phyloP scores from a whole-genome alignment of 2,888 invertebrate genomes.

The Argyra leucocephala region DNA sequence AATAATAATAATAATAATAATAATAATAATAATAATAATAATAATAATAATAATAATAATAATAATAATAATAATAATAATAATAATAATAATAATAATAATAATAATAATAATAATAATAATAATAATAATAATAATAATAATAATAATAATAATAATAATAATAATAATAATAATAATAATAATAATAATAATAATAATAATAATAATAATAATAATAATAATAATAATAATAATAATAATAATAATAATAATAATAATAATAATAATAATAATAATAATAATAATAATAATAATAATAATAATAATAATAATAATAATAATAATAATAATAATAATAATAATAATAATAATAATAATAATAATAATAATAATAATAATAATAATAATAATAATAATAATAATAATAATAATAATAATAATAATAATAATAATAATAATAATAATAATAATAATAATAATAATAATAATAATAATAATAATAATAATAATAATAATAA shows the following conservation, averaged over 20 bases:
- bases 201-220: conserved; percentile 7
- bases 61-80: not conserved
- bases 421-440: not conserved
- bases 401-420: not conserved
- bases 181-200: not conserved
- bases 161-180: conserved; percentile 1
- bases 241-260: not conserved
- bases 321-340: not conserved
- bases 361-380: not conserved
- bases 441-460: conserved; percentile 8
- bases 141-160: not conserved
- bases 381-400: not conserved
- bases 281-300: not conserved
- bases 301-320: not conserved
- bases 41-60: not conserved
- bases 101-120: not conserved
- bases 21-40: not conserved
- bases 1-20: not conserved
- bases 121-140: not conserved
- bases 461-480: conserved; percentile 7
- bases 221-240: not conserved
- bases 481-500: conserved; percentile 5
- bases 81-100: conserved; percentile 8
- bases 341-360: conserved; percentile 7
- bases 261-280: not conserved